phyloP scores from a whole-genome alignment of 2,113 vertebrate species.

The Erythrolamprus reginae region DNA sequence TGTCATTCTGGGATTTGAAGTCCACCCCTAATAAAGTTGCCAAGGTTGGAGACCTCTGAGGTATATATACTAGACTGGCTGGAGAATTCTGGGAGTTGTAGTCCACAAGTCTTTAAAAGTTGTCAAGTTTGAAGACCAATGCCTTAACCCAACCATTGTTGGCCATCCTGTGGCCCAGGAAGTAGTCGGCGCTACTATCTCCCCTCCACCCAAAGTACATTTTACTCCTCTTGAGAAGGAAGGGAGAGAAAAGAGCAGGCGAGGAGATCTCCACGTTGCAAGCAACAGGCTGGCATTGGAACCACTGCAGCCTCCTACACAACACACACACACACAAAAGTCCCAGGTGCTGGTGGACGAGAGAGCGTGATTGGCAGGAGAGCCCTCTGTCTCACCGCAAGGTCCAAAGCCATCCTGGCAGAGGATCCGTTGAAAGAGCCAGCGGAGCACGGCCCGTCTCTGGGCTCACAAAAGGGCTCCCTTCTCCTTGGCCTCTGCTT shows the following conservation, averaged over 20 bases:
- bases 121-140: too few species aligned
- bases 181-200: too few species aligned
- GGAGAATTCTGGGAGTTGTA: too few species aligned
- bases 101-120: too few species aligned
- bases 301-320: neutral
- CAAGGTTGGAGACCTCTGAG: too few species aligned
- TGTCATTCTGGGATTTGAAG: too few species aligned
- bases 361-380: neutral
- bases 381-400: neutral
- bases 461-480: constrained; percentile 8
- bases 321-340: neutral
- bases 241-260: neutral
- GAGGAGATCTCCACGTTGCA: neutral
- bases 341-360: neutral
- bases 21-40: too few species aligned
- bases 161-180: too few species aligned
- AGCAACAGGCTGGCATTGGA: neutral
- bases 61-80: too few species aligned
- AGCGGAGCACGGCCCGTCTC: neutral
- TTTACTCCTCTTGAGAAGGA: neutral
- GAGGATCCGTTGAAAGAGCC: neutral
- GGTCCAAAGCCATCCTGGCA: neutral
- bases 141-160: neutral
- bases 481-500: constrained; percentile 29
- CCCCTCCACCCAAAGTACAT: neutral